phyloP scores from a whole-genome alignment of 1,140 invertebrate genomes.

The Pogonomyrmex californicus region DNA sequence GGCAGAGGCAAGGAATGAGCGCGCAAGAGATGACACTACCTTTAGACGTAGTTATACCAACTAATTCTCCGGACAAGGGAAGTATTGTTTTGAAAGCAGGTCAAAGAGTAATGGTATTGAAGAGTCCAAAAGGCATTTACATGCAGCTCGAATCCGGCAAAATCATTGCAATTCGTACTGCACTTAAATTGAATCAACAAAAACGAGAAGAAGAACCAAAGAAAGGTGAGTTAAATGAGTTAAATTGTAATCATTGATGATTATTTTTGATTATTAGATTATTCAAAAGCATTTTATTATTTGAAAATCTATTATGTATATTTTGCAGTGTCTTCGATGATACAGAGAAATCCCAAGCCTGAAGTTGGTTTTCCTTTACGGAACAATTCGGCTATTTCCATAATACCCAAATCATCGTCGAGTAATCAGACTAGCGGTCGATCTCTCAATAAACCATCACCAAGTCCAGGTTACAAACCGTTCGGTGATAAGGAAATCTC shows the following conservation, averaged over 20 bases:
- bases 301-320: constrained; percentile 20
- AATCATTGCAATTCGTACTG: constrained; percentile 97
- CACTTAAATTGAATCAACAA: constrained; percentile 91
- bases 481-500: constrained; percentile 81
- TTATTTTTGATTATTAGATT: constrained; percentile 6
- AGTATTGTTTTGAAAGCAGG: constrained; percentile 96
- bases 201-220: constrained; percentile 88
- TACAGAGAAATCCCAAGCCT: constrained; percentile 86
- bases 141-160: constrained; percentile 98
- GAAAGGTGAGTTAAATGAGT: constrained; percentile 81
- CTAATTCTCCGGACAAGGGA: constrained; percentile 94
- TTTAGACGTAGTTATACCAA: constrained; percentile 96
- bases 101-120: constrained; percentile 97
- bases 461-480: constrained; percentile 80
- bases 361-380: constrained; percentile 88
- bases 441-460: constrained; percentile 79
- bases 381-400: constrained; percentile 90
- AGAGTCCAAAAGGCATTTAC: constrained; percentile 98
- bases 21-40: constrained; percentile 97
- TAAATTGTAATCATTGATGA: background rate
- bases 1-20: constrained; percentile 96
- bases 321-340: constrained; percentile 83
- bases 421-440: constrained; percentile 77
- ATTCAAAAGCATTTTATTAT: background rate
- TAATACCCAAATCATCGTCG: constrained; percentile 88